Base-by-base conservation (phyloP, 2,888 invertebrate genomes). In the Dynastes grantii region DNA sequence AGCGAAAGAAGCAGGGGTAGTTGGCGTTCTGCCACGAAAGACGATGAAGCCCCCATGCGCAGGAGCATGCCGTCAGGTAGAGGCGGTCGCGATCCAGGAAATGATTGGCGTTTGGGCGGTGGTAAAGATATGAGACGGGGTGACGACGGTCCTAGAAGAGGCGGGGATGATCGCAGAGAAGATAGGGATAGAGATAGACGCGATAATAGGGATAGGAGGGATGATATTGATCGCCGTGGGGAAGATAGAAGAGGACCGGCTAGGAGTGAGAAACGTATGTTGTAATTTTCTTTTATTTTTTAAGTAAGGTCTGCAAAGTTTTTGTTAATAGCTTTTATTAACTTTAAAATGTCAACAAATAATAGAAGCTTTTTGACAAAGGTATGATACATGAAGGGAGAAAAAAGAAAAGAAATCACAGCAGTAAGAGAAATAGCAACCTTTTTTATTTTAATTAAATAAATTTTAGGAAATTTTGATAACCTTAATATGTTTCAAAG, bases 211-310 rank as follows among this genome's bases (percentile, higher is more conserved):
- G 37, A 37, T 80, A 2, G 58, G 78, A 9, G 77, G 76, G 79
- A 77, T 2, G 78, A 80, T 32, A 68, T 49, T 32, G 76, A 53
- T 1, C 53, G 73, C 37, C 76, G 83, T 82, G 83, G 78, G 63
- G 80, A 79, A 27, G 75, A 76, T 53, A 45, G 79, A 75, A 77
- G 79, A 53, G 79, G 83, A 11, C 83, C 86, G 11, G 45, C 84
- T 37, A 84, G 85, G 77, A 83, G 83, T 70, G 87, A 87, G 73
- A 88, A 86, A 85, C 86, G 87, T 88, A 85, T 86, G 87, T 85
- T 32, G n/a, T 65, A 16, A 6, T 63, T 63, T 9, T 27, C 22
- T 61, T 61, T 61, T 32, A 1, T 29, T 27, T 27, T 8, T n/a
- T 22, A n/a, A 45, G 2, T 45, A 8, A 11, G 8, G 0, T 8